These are phyloP conservation scores for Julus scandinavius DNA, from an alignment of 2,888 invertebrate species.

Conservation along the genomic window DNA sequence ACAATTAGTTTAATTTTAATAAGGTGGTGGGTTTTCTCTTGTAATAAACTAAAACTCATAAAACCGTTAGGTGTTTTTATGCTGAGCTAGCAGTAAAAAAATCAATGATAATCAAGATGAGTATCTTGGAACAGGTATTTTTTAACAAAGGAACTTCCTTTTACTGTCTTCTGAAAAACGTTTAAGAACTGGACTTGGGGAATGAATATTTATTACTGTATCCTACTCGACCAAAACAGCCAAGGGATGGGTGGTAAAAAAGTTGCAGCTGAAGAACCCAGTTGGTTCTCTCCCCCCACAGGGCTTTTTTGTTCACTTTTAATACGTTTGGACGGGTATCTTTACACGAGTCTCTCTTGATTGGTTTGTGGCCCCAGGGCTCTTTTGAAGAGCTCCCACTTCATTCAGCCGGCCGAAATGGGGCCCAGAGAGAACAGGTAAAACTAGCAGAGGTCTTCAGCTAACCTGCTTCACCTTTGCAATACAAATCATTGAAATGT, in stretches of 20 bases:
- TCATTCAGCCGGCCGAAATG: background rate
- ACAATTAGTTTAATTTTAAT: slow-evolving; percentile 45
- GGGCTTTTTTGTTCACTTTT: slow-evolving; percentile 49
- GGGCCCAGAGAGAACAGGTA: slow-evolving; percentile 33
- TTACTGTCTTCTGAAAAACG: background rate
- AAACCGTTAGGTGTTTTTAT: slow-evolving; percentile 43
- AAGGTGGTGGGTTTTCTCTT: slow-evolving; percentile 19
- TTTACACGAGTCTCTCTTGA: slow-evolving; percentile 48
- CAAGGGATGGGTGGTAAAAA: slow-evolving; percentile 24
- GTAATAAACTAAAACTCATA: slow-evolving; percentile 6
- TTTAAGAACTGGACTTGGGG: background rate
- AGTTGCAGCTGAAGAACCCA: background rate
- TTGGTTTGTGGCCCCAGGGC: slow-evolving; percentile 50
- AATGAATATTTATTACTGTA: background rate
- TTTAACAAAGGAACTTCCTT: slow-evolving; percentile 16
- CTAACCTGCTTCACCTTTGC: slow-evolving; percentile 26
- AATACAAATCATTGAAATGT: slow-evolving; percentile 51
- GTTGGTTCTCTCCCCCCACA: slow-evolving; percentile 6
- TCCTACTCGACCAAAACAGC: too few species aligned
- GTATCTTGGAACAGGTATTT: slow-evolving; percentile 35
- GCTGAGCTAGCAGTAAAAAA: background rate
- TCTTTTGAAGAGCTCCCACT: background rate
- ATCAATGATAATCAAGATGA: slow-evolving; percentile 40
- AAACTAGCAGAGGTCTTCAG: slow-evolving; percentile 23
- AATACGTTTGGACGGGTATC: slow-evolving; percentile 47